Evolutionary conservation across 2,888 invertebrate species (phyloP), one percentile per base, ranked within the genome.

Genomic region (Sminthurinus aureus): DNA sequence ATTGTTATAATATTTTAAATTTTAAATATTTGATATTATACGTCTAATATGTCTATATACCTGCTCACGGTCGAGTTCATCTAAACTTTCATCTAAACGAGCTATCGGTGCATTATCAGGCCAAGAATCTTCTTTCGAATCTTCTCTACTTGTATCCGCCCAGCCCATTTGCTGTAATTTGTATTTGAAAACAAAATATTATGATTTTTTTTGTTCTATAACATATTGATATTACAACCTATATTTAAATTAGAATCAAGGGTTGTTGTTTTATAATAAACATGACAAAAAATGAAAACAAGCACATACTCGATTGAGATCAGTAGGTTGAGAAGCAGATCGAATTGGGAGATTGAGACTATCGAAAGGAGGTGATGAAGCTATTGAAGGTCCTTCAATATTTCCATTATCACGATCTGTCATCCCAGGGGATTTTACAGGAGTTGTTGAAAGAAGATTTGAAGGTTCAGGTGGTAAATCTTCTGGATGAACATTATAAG

Each of bases 11-110:
- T n/a, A n/a, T n/a, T n/a, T n/a, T n/a, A n/a, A n/a, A n/a, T n/a
- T n/a, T n/a, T n/a, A n/a, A n/a, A n/a, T n/a, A n/a, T n/a, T n/a
- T n/a, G n/a, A n/a, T n/a, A n/a, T n/a, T n/a, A n/a, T n/a, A n/a
- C n/a, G n/a, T n/a, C n/a, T 38, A 38, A 24, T 38, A 38, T 77
- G 51, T 77, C 6, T 24, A 66, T 22, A 15, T 74, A 89, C 89
- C 86, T 92, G 91, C 89, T 91, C 93, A 90, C 93, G 91, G 89
- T 93, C 93, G 87, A 93, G 90, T 90, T 93, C 93, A 89, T 93
- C 93, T 88, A 93, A 90, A 73, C 93, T 93, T 90, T 93, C 93
- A 3, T 93, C 93, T n/a, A 93, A 91, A 90, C 93, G 92, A 82
- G 93, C 93, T 87, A 93, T 93, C 69, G 93, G 93, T 86, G 93